Evolutionary conservation across 2,888 invertebrate species (phyloP), one percentile per base, ranked within the genome.

Genomic region (Oscheius sp.): DNA sequence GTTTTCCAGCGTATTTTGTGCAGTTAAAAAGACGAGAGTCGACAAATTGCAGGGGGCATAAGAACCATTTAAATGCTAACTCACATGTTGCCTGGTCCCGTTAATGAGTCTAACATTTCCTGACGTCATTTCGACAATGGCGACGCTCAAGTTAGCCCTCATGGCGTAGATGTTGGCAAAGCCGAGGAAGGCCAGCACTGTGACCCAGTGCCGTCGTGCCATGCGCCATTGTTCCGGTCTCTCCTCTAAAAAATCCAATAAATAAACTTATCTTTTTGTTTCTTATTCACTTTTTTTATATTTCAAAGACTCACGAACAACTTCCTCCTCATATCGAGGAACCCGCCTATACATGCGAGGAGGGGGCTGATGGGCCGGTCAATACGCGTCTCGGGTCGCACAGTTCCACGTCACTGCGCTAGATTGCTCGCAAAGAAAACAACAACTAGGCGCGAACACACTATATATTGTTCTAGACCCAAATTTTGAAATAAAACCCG

Each of bases 161-260:
- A 91, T 86, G 29, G 90, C 89, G 83, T 91, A 91, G 32, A 90
- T 87, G 82, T 87, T 87, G 68, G 82, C 85, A 72, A 91, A 91
- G 58, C 91, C 91, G 48, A 91, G 84, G 76, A 91, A 90, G 1
- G 90, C 90, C 88, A 91, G 86, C 48, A 90, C 74, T 13, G 90
- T 90, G 11, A 91, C 86, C 66, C 90, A 79, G 76, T 91, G 90
- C 72, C 91, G 85, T n/a, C 84, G 72, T 35, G 76, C 76, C 75
- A 79, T 74, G 2, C 75, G 48, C 79, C 79, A 79, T 76, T 73
- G 60, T 33, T 63, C 66, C 57, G 53, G 65, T 4, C 58, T n/a
- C 32, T 66, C 66, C n/a, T 57, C 63, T 73, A 21, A 37, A 66
- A 66, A 51, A 13, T 11, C 2, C 11, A 47, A 29, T 42, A 50